Percentiles rank a stretch among this genome's conserved stretches.
phyloP scores from a whole-genome alignment of 2,888 invertebrate genomes.

The Pollenia labialis region DNA sequence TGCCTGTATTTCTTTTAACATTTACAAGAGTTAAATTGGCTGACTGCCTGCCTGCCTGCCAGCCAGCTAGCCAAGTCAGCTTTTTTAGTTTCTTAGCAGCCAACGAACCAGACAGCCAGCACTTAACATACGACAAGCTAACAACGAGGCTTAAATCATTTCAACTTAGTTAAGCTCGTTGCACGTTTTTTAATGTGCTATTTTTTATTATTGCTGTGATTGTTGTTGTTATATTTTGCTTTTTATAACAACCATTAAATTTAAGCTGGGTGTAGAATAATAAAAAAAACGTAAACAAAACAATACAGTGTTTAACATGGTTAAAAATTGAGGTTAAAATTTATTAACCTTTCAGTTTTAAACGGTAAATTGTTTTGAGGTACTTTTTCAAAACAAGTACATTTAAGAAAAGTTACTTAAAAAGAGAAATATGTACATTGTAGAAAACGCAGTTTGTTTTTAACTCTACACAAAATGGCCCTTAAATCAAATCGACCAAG shows the following conservation, averaged over 20 bases:
- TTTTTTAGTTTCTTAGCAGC: conserved; percentile 60
- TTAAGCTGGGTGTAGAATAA: conserved; percentile 67
- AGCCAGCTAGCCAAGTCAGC: conserved; percentile 32
- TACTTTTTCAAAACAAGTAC: too few relatives aligned
- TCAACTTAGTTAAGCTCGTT: conserved; percentile 74
- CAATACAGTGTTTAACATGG: conserved; percentile 50
- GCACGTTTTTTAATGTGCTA: conserved; percentile 67
- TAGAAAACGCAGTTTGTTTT: too few relatives aligned
- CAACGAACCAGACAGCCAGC: conserved; percentile 67
- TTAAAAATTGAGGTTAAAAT: conserved; percentile 21
- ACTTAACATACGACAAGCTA: conserved; percentile 73
- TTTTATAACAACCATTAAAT: conserved; percentile 64
- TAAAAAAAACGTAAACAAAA: conserved; percentile 41
- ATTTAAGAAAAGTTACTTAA: too few relatives aligned
- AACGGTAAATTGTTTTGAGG: too few relatives aligned
- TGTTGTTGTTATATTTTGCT: conserved; percentile 55
- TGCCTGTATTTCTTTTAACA: conserved; percentile 53
- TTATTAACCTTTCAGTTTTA: too few relatives aligned
- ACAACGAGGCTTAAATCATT: conserved; percentile 75
- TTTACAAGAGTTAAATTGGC: conserved; percentile 60
- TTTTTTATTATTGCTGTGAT: conserved; percentile 34
- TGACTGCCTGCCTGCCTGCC: conserved; percentile 44
- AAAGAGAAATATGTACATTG: too few relatives aligned
- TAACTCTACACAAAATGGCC: too few relatives aligned
- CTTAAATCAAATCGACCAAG: too few relatives aligned